Evolutionary conservation across 2,888 invertebrate genomes (phyloP), one percentile per base, ranked within the genome.

Genomic region (Macroteleia sp.): DNA sequence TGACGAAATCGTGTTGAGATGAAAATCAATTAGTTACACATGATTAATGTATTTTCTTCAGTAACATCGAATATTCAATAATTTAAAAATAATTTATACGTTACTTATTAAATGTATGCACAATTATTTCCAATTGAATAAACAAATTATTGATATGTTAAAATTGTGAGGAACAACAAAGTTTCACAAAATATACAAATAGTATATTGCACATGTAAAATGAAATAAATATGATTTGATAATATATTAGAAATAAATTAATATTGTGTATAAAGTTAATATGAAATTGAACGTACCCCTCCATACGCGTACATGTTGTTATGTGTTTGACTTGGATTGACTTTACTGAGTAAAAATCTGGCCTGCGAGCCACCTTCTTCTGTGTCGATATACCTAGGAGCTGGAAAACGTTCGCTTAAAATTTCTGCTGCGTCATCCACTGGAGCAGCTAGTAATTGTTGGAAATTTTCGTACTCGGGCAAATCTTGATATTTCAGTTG

Each of bases 291-390:
- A 94, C 96, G 95, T 92, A 96, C 96, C 94, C 96, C 96, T 87
- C 97, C 97, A 92, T 97, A 98, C 39, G 97, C 96, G 92, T 97
- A 98, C 97, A 97, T 98, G 92, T 99, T 99, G 93, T 99, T 99
- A 92, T 99, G 99, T 14, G 99, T 99, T 92, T 98, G 97, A 86
- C 99, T 99, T n/a, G 99, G 99, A 92, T 99, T 99, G 73, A 99
- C 99, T 94, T 99, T 99, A 16, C 98, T 98, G 62, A 99, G 92
- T 83, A 99, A 94, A 93, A 99, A 99, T 82, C 99, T 95, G 10
- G 99, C 99, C 95, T 99, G 99, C 0, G 99, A 99, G 9, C 99
- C 99, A n/a, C 98, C 99, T 87, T 99, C 97, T 90, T 99, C 99
- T 0, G 99, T 99, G 91, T 98, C 99, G 83, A 99, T 99, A 91